Evolutionary conservation across 37 sponge, comb jelly and placozoan species (phyloP).

Genomic region (Lycopodina hypogea): DNA sequence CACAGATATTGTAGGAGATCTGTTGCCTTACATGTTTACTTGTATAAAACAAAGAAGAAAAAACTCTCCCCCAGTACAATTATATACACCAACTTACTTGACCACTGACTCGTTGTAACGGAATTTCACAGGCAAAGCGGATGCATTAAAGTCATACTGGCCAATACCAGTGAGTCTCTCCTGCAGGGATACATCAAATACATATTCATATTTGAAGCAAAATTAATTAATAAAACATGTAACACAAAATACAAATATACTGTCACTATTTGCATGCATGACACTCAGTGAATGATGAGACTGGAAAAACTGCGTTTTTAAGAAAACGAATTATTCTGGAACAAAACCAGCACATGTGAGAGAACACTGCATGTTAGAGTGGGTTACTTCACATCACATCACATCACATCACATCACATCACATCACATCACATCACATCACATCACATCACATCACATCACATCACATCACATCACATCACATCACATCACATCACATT

Average conservation of each 20-base stretch:
- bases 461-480: not conserved
- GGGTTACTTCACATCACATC: too few species aligned
- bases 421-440: not conserved
- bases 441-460: not conserved
- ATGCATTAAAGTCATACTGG: conserved; percentile 61
- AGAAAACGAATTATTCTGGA: too few species aligned
- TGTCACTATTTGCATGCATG: too few species aligned
- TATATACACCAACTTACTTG: conserved; percentile 41
- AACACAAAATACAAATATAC: too few species aligned
- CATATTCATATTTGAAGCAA: not conserved
- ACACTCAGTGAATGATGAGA: not conserved
- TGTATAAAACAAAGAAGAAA: too few species aligned
- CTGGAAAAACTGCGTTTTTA: not conserved
- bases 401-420: too few species aligned
- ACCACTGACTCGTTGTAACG: conserved; percentile 44
- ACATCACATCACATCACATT: not conserved
- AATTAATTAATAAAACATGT: too few species aligned
- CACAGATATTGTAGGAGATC: too few species aligned
- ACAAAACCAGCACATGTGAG: too few species aligned
- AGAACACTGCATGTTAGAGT: too few species aligned
- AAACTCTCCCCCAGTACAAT: too few species aligned
- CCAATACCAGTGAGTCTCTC: conserved; percentile 55
- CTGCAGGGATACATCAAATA: conserved; percentile 15
- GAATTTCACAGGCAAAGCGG: conserved; percentile 54
- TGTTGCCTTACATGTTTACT: too few species aligned